These are phyloP conservation scores for Balaenoptera acutorostrata DNA, from an alignment of 2,113 vertebrate genomes.

Conservation along the genomic window DNA sequence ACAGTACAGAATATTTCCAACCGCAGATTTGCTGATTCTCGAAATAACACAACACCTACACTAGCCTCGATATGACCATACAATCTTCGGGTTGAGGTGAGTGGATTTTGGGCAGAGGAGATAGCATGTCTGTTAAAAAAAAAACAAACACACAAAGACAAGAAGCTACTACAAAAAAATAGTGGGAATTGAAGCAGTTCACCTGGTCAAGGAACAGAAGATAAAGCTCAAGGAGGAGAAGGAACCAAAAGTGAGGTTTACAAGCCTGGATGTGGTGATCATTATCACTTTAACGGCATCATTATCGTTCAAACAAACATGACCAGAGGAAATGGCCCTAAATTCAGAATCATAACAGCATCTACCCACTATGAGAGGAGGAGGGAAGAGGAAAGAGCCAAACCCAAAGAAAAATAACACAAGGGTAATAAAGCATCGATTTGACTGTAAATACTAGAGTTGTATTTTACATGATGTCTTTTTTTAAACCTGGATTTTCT, in stretches of 20 bases:
- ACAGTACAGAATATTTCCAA: not conserved
- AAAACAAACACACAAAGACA: not conserved
- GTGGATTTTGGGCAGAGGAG: not conserved
- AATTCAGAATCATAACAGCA: not conserved
- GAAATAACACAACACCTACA: not conserved
- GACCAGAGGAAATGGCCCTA: conserved; percentile 29
- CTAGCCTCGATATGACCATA: not conserved
- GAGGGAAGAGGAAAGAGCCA: not conserved
- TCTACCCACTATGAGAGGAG: not conserved
- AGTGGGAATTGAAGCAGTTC: not conserved
- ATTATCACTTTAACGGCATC: not conserved
- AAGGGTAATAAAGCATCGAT: not conserved
- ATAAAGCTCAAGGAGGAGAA: not conserved
- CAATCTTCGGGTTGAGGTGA: not conserved
- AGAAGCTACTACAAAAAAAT: not conserved
- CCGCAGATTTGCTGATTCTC: not conserved
- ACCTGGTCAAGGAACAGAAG: not conserved
- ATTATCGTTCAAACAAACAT: not conserved
- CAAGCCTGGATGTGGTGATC: not conserved
- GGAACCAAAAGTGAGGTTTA: not conserved
- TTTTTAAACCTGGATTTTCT: not conserved
- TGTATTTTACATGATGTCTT: not conserved
- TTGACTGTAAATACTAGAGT: not conserved
- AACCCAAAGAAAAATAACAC: not conserved
- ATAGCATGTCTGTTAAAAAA: not conserved